Conservation (phyloP, 2,113 vertebrate species). For the Paedocypris sp. region DNA sequence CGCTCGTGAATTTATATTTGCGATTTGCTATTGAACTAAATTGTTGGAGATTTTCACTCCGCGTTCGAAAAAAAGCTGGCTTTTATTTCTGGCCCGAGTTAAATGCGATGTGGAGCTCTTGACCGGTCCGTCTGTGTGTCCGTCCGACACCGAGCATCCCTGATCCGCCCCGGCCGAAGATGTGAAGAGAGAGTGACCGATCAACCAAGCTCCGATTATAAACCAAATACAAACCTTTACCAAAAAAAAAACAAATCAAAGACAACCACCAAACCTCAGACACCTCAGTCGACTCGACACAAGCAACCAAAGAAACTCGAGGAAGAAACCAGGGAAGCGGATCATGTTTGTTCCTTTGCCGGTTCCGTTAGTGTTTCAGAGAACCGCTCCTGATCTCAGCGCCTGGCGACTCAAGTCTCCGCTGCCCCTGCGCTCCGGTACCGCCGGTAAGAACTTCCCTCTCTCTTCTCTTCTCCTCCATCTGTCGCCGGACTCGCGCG, state of each 20-base stretch:
- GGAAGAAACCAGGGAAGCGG: constrained; percentile 54
- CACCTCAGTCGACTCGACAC: too few relatives aligned
- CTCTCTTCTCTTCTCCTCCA: constrained; percentile 34
- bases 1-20: too few relatives aligned
- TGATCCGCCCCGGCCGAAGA: constrained; percentile 44
- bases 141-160: constrained; percentile 41
- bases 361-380: constrained; percentile 74
- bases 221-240: not conserved
- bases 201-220: constrained; percentile 28
- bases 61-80: not conserved
- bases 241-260: constrained; percentile 34
- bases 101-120: constrained; percentile 17
- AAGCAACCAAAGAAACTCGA: constrained; percentile 32
- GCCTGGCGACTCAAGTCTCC: constrained; percentile 75
- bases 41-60: not conserved
- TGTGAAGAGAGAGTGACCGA: constrained; percentile 40
- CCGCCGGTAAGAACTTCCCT: constrained; percentile 60
- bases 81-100: not conserved
- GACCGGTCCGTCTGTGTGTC: constrained; percentile 59
- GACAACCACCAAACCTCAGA: constrained; percentile 38
- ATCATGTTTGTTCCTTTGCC: constrained; percentile 65
- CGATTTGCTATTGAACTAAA: not conserved
- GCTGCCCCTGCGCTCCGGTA: constrained; percentile 62
- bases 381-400: constrained; percentile 70
- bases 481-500: constrained; percentile 38